These are phyloP conservation scores for Lathamus discolor DNA, from an alignment of 2,113 vertebrate genomes.

Conservation along the genomic window DNA sequence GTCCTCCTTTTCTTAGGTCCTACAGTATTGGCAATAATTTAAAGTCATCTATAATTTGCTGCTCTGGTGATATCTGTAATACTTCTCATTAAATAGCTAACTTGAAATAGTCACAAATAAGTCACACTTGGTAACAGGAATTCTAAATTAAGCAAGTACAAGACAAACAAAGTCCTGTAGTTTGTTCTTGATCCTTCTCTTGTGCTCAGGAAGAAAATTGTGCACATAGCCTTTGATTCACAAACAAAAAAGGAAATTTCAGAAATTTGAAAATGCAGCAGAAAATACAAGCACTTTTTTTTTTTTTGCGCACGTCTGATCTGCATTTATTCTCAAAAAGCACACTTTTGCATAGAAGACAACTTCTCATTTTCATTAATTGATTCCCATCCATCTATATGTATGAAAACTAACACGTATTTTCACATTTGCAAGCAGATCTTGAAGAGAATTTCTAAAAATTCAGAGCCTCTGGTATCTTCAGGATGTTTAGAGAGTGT, in stretches of 20 bases:
- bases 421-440: neutral
- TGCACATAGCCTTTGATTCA: neutral
- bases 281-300: neutral
- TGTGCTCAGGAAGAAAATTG: neutral
- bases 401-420: neutral
- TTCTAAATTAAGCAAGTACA: neutral
- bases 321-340: neutral
- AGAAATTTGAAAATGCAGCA: neutral
- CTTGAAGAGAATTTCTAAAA: neutral
- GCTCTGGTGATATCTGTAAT: neutral
- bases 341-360: neutral
- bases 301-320: neutral
- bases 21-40: neutral
- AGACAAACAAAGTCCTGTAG: neutral
- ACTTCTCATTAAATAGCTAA: neutral
- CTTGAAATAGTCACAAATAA: neutral
- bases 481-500: neutral
- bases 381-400: neutral
- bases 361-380: neutral
- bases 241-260: neutral
- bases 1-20: neutral
- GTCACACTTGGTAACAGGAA: neutral
- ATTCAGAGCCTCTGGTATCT: neutral
- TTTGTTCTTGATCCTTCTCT: neutral
- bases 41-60: neutral